Conservation (phyloP, 2,797 vertebrate species). For the Silurus aristotelis region DNA sequence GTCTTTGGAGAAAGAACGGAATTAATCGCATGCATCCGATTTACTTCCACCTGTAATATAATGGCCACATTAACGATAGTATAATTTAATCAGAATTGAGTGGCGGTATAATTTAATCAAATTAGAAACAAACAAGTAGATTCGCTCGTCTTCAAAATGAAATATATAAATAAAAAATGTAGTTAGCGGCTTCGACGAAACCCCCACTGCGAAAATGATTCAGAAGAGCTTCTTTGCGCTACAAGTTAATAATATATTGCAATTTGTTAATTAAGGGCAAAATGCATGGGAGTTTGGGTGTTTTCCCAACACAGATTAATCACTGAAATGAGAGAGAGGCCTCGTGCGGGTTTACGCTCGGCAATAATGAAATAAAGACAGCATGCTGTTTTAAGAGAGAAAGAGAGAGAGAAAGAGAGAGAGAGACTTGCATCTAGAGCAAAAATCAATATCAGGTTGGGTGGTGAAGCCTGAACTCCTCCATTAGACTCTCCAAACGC, state of each 20-base stretch:
- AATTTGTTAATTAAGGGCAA: conserved; percentile 66
- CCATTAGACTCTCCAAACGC: conserved; percentile 44
- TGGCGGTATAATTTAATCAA: conserved; percentile 56
- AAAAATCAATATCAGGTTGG: conserved; percentile 62
- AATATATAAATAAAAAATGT: conserved; percentile 27
- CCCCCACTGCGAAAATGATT: conserved; percentile 62
- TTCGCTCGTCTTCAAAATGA: conserved; percentile 33
- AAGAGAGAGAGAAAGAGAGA: conserved; percentile 50
- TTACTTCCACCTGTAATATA: conserved; percentile 56
- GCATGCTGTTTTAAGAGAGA: conserved; percentile 60
- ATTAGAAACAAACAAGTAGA: conserved; percentile 55
- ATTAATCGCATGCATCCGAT: conserved; percentile 51
- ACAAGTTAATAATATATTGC: conserved; percentile 65
- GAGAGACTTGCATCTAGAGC: conserved; percentile 43
- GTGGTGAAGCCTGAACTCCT: conserved; percentile 54
- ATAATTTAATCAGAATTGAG: conserved; percentile 57
- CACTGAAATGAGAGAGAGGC: conserved; percentile 59
- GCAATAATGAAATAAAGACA: conserved; percentile 57
- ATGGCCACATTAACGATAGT: conserved; percentile 50
- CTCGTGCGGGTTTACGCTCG: conserved; percentile 46
- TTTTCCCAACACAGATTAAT: conserved; percentile 64
- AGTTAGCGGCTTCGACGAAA: conserved; percentile 50
- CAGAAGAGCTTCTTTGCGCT: conserved; percentile 57
- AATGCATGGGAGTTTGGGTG: conserved; percentile 62
- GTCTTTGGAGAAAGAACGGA: conserved; percentile 25